phyloP scores from a whole-genome alignment of 2,113 vertebrate genomes.

The Cairina moschata region DNA sequence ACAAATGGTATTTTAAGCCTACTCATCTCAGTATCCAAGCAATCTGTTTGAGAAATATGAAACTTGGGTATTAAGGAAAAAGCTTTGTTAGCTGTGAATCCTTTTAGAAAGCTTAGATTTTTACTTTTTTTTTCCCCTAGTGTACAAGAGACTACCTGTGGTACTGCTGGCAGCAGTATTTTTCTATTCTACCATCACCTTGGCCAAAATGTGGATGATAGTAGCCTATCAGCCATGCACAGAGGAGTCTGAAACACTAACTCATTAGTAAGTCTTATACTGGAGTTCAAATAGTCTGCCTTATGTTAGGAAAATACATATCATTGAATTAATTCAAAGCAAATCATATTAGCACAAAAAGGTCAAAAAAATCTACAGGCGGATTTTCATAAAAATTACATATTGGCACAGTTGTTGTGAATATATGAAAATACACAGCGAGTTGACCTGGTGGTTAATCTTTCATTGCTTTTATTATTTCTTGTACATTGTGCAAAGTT shows the following conservation, averaged over 20 bases:
- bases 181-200: background rate
- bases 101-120: background rate
- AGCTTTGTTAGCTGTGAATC: background rate
- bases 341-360: background rate
- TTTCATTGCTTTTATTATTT: background rate
- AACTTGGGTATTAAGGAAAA: background rate
- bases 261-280: background rate
- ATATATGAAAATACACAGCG: background rate
- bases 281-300: background rate
- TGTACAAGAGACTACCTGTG: background rate
- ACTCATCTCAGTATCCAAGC: background rate
- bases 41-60: background rate
- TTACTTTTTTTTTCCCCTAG: background rate
- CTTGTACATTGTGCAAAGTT: background rate
- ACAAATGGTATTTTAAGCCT: background rate
- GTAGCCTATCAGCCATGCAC: background rate
- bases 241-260: background rate
- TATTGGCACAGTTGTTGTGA: background rate
- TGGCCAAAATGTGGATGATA: background rate
- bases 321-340: background rate
- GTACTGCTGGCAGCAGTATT: background rate
- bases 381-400: background rate
- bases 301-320: background rate
- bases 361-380: background rate
- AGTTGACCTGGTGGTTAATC: background rate